These are phyloP conservation scores for Anhinga anhinga DNA, from an alignment of 2,113 vertebrate species.

Conservation along the genomic window DNA sequence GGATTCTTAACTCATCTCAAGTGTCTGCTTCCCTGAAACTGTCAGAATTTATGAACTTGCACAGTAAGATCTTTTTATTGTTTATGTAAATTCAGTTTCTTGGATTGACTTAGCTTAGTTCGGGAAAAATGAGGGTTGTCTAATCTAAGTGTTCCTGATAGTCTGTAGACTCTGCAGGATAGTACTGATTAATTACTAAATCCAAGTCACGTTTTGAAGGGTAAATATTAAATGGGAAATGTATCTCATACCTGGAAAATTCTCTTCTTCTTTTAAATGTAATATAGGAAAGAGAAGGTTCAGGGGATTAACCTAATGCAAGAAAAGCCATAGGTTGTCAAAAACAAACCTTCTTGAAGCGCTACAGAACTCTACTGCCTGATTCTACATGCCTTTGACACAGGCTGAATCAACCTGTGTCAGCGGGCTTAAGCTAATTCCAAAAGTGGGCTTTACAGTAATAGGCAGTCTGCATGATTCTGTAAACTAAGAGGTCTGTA, in stretches of 20 bases:
- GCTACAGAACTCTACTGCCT: background rate
- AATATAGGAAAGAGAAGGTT: background rate
- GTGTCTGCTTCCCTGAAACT: background rate
- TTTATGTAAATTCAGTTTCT: conserved; percentile 1
- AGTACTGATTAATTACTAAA: background rate
- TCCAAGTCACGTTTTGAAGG: background rate
- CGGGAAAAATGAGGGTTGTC: background rate
- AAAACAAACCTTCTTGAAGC: background rate
- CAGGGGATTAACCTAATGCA: background rate
- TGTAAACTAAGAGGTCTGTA: background rate
- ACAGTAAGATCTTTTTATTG: background rate
- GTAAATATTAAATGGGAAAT: background rate
- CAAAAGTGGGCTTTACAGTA: background rate
- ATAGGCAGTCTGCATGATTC: background rate
- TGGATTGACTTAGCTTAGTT: background rate
- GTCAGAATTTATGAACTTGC: background rate
- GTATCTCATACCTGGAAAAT: background rate
- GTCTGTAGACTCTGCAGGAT: background rate
- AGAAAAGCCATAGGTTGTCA: background rate
- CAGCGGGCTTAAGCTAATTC: background rate
- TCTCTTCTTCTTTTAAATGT: background rate
- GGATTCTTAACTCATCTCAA: background rate
- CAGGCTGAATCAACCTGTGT: background rate
- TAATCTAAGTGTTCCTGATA: background rate
- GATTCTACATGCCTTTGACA: background rate